Evolutionary conservation across 2,888 invertebrate genomes (phyloP).

Genomic region (Parochlus steinenii): DNA sequence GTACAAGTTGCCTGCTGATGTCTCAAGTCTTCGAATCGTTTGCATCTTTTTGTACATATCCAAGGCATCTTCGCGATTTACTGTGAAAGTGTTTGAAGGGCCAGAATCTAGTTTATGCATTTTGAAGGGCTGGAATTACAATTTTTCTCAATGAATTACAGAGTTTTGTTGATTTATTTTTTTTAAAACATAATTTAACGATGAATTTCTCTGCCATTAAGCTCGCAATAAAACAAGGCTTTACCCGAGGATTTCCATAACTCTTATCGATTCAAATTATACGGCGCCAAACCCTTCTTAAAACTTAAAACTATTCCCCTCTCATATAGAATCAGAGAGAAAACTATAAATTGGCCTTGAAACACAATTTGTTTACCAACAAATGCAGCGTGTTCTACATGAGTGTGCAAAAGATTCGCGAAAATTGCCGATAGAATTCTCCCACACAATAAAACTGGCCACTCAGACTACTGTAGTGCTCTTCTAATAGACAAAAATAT

Average conservation of each 20-base stretch:
- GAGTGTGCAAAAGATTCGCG: too few species aligned
- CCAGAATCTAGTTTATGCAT: slow-evolving; percentile 79
- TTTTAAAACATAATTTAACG: neutral
- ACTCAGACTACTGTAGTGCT: neutral
- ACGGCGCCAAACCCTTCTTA: too few species aligned
- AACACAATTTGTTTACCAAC: too few species aligned
- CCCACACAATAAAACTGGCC: neutral
- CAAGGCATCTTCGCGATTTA: slow-evolving; percentile 74
- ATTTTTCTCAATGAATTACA: neutral
- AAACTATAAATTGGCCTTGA: neutral
- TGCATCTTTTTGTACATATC: slow-evolving; percentile 64
- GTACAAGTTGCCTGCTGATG: slow-evolving; percentile 85
- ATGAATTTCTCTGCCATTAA: too few species aligned
- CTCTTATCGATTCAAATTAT: neutral
- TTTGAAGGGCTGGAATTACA: slow-evolving; percentile 55
- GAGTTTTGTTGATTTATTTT: neutral
- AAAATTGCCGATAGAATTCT: too few species aligned
- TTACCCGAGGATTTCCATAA: too few species aligned
- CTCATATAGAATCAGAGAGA: too few species aligned
- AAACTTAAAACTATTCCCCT: too few species aligned
- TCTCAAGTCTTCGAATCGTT: slow-evolving; percentile 83
- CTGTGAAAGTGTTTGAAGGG: slow-evolving; percentile 53
- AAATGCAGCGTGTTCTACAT: too few species aligned
- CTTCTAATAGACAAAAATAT: neutral
- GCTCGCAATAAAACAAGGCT: too few species aligned